A percentile compares a stretch with the other conserved stretches of the same genome.
These are phyloP conservation scores for Meganola albula DNA, from an alignment of 2,888 invertebrate genomes.

Conservation along the genomic window DNA sequence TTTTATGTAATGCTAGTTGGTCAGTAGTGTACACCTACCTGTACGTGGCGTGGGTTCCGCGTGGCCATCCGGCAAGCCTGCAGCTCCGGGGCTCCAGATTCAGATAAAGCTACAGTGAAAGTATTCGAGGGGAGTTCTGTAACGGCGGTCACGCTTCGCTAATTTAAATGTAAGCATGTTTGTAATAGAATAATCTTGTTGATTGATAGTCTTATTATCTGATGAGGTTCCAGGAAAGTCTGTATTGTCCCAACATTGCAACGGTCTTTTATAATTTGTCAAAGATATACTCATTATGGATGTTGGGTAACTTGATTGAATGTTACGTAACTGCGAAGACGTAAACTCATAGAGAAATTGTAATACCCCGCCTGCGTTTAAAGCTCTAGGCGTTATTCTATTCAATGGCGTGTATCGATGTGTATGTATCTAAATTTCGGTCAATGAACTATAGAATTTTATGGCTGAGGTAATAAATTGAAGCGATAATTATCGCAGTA, in stretches of 20 bases:
- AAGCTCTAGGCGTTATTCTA: slow-evolving; percentile 65
- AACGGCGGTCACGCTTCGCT: slow-evolving; percentile 56
- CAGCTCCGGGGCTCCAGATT: slow-evolving; percentile 28
- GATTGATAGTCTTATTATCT: slow-evolving; percentile 67
- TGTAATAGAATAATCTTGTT: slow-evolving; percentile 59
- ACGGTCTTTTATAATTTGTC: slow-evolving; percentile 47
- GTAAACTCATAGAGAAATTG: slow-evolving; percentile 61
- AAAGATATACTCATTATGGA: slow-evolving; percentile 50
- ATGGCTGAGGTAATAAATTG: slow-evolving; percentile 61
- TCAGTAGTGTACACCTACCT: slow-evolving; percentile 15
- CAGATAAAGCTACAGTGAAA: slow-evolving; percentile 54
- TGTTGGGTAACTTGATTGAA: slow-evolving; percentile 64
- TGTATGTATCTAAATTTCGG: slow-evolving; percentile 46
- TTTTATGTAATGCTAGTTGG: slow-evolving; percentile 24
- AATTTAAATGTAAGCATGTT: slow-evolving; percentile 58
- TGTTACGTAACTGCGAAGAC: slow-evolving; percentile 54
- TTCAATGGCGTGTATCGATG: slow-evolving; percentile 51
- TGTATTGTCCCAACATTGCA: slow-evolving; percentile 48
- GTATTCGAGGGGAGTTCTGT: slow-evolving; percentile 33
- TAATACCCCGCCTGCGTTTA: slow-evolving; percentile 54
- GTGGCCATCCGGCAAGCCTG: slow-evolving; percentile 27
- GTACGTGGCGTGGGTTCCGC: slow-evolving; percentile 20
- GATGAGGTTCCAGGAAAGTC: slow-evolving; percentile 59
- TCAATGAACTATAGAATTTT: slow-evolving; percentile 58
- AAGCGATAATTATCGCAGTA: slow-evolving; percentile 59